Conservation (phyloP, 1,140 invertebrate genomes). For the Idris sp. region DNA sequence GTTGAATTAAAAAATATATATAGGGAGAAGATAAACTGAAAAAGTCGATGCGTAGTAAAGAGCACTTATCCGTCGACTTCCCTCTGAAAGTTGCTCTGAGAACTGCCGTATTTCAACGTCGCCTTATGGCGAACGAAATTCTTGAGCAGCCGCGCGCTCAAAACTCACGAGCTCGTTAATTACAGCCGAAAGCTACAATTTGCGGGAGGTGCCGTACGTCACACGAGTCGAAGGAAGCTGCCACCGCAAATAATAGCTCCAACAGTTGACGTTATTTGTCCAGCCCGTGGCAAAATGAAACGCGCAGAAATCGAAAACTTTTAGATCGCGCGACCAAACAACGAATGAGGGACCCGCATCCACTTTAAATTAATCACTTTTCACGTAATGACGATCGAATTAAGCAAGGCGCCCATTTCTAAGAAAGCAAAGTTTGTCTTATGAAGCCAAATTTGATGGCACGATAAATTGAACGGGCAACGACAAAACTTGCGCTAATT, state of each 20-base stretch:
- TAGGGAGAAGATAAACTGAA: conserved; percentile 23
- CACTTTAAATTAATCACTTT: conserved; percentile 37
- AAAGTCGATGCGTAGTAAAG: conserved; percentile 44
- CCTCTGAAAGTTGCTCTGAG: conserved; percentile 32
- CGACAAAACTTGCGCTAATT: conserved; percentile 11
- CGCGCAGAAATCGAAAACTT: conserved; percentile 45
- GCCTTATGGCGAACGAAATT: conserved; percentile 52
- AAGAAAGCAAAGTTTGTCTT: conserved; percentile 25
- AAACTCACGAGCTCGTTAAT: conserved; percentile 63
- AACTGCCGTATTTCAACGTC: conserved; percentile 60
- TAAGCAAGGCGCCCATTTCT: conserved; percentile 1
- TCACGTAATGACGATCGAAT: conserved; percentile 29
- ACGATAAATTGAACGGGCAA: conserved; percentile 6
- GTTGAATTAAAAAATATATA: too few species aligned
- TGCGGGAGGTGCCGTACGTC: conserved; percentile 51
- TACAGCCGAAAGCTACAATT: conserved; percentile 57
- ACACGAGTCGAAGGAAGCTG: conserved; percentile 57
- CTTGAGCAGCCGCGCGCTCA: conserved; percentile 51
- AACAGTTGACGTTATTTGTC: conserved; percentile 49
- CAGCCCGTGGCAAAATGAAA: conserved; percentile 11
- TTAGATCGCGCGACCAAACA: conserved; percentile 44
- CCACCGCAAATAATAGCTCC: conserved; percentile 59
- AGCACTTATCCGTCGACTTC: conserved; percentile 50
- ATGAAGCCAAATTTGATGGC: conserved; percentile 10
- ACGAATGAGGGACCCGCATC: conserved; percentile 51